These are phyloP conservation scores for Todiramphus chloris DNA, from an alignment of 2,113 vertebrate genomes.

Conservation along the genomic window DNA sequence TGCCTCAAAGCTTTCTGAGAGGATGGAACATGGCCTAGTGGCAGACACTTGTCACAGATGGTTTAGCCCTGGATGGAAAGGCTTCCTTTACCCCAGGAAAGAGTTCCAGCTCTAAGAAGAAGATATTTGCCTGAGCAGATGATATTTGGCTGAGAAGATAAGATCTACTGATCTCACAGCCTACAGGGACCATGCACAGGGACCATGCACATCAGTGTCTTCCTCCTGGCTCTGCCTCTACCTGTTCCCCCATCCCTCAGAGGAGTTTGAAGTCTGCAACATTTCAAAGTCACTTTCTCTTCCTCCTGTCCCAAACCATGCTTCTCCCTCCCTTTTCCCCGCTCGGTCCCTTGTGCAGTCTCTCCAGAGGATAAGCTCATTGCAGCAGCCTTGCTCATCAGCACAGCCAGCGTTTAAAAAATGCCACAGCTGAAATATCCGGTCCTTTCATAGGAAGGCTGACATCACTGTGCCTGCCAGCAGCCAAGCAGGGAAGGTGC, in stretches of 20 bases:
- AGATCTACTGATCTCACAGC: background rate
- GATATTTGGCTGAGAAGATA: background rate
- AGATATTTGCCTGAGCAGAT: background rate
- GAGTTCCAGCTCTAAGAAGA: background rate
- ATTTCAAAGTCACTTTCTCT: background rate
- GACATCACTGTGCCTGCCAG: background rate
- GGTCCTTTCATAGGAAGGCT: background rate
- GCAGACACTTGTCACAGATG: background rate
- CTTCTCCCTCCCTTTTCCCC: background rate
- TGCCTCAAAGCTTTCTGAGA: background rate
- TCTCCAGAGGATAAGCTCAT: background rate
- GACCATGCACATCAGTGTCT: background rate
- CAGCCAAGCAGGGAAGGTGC: background rate
- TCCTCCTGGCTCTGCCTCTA: background rate
- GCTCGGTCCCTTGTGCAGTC: accelerated
- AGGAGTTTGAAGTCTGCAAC: background rate
- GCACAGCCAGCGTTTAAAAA: background rate
- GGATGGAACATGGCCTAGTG: background rate
- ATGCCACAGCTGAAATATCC: background rate
- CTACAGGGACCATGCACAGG: background rate
- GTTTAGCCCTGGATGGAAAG: background rate
- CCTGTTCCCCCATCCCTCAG: background rate
- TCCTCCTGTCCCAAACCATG: background rate
- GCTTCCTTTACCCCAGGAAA: background rate
- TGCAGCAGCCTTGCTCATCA: background rate